Percentiles rank a stretch among this genome's conserved stretches.
These are phyloP conservation scores for Aporophyla nigra DNA, from an alignment of 2,888 invertebrate species.

Conservation along the genomic window DNA sequence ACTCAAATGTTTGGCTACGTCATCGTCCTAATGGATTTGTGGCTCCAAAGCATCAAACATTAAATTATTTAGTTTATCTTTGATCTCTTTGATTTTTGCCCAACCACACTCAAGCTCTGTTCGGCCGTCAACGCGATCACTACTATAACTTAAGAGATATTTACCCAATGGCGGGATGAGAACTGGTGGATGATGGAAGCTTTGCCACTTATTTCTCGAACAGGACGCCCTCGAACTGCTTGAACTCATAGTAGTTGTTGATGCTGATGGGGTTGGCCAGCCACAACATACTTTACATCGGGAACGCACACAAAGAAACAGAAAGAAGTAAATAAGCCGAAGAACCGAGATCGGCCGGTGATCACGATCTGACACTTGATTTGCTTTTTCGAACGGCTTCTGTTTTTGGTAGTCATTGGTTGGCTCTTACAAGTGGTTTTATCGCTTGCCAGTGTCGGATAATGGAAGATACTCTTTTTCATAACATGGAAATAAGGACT, in stretches of 20 bases:
- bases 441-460: background rate
- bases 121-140: background rate
- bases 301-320: conserved; percentile 30
- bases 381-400: conserved; percentile 16
- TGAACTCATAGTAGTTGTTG: conserved; percentile 83
- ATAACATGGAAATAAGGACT: background rate
- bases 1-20: conserved; percentile 1
- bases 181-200: conserved; percentile 27
- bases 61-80: no score
- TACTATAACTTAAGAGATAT: background rate
- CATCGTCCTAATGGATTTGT: background rate
- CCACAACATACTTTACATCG: conserved; percentile 69
- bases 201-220: conserved; percentile 69
- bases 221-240: conserved; percentile 71
- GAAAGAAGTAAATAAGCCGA: conserved; percentile 3
- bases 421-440: background rate
- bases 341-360: background rate
- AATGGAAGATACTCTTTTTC: conserved; percentile 1
- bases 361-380: conserved; percentile 15
- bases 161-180: conserved; percentile 47
- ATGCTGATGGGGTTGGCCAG: conserved; percentile 75
- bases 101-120: background rate
- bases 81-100: no score
- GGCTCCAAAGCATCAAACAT: background rate
- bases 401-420: conserved; percentile 16